Base-by-base conservation (phyloP, 2,113 vertebrate species). In the Chionis minor region DNA sequence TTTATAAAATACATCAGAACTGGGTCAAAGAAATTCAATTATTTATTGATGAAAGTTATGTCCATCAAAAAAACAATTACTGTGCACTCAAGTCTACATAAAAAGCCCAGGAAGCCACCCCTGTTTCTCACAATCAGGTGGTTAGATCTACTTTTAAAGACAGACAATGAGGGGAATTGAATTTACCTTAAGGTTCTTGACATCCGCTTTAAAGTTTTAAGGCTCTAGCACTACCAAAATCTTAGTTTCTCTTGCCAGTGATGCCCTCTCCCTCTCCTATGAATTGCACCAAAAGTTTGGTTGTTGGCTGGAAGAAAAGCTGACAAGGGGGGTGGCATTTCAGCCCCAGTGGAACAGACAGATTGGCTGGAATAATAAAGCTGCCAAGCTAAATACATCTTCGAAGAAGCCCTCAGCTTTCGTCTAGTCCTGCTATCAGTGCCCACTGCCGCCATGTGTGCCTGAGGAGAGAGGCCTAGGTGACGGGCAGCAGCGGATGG, bases 1-100 rank as follows among this genome's bases (percentile, higher is more conserved):
- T 45, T 27, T 92, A 93, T 84, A 84, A 91, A 92, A 77, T 65
- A 54, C 71, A 81, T 59, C 89, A 94, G 86, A 88, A 81, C 35
- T 40, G 61, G 33, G 69, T 75, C n/a, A 55, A 80, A 70, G n/a
- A 74, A 78, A 88, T 90, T n/a, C 38, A 81, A 19, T 59, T 27
- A 73, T 73, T 83, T 94, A 89, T 94, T 65, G 87, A 86, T 91
- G 35, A 84, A 92, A 86, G 84, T 59, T 55, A 24, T 8, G 28
- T 56, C 69, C 62, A 65, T 81, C 71, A 70, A 71, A 90, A 94
- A 94, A 58, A 27, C 49, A 84, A 73, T 73, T 84, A 73, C 35
- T 82, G 90, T 58, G 59, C 49, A 56, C 45, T 52, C 26, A 33
- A 84, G 47, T 30, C 75, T 38, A 58, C 19, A 62, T 33, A 59